Evolutionary conservation across 2,888 invertebrate genomes (phyloP), one percentile per base, ranked within the genome.

Genomic region (Gastracanthus pulcherrimus): DNA sequence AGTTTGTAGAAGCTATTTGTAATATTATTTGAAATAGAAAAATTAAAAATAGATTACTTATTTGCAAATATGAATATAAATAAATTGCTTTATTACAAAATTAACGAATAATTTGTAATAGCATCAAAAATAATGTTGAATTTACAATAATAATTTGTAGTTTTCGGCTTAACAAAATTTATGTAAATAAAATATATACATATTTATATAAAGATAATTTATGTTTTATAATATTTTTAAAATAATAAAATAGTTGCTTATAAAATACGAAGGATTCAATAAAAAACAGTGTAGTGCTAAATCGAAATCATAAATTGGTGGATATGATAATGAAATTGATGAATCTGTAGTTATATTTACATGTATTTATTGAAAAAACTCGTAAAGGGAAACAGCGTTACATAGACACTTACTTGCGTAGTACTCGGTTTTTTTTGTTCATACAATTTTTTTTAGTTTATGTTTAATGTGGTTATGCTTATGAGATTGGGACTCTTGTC

Each of bases 301-400:
- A n/a, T n/a, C n/a, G n/a, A 55, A 23, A 58, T 62, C 7, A 7
- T 31, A 6, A 62, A 62, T 41, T n/a, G 6, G 23, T 69, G 34
- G 19, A 51, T 60, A 13, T 58, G 45, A 45, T 58, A n/a, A 31
- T 38, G 38, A 64, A 64, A 51, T 36, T 7, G 3, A 48, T 23
- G 45, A 34, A 34, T 58, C 45, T 69, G 55, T 11, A 9, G 26
- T 67, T 75, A 26, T 88, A 86, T 88, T 87, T 87, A 89, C 86
- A 87, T 85, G 84, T 88, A 85, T 89, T 88, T 89, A 88, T 88
- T 89, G 84, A 86, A 86, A 89, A 89, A 87, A 86, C 86, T 87
- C 82, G 85, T 84, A 84, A 86, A 85, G 85, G 86, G 75, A 83
- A 87, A 88, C 88, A 88, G 88, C 85, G 85, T 88, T 87, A 88